These are phyloP conservation scores for Sphaerophoria taeniata DNA, from an alignment of 2,888 invertebrate species.

Conservation along the genomic window DNA sequence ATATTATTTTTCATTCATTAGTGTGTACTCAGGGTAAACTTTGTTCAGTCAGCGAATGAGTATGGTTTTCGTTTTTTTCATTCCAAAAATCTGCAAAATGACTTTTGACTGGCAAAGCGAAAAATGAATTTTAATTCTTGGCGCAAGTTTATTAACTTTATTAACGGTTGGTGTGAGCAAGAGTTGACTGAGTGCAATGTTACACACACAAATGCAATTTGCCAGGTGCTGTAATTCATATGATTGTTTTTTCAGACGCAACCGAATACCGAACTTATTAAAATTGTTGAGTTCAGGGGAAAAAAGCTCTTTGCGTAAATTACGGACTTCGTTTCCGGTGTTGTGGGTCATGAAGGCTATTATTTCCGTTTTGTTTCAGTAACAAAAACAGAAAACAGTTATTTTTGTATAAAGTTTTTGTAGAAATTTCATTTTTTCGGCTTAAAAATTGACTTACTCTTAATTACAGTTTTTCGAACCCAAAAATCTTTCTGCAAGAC, in stretches of 20 bases:
- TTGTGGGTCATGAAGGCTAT: constrained; percentile 33
- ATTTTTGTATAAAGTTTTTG: too few relatives aligned
- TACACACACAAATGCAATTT: too few relatives aligned
- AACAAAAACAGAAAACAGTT: too few relatives aligned
- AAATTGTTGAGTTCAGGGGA: neutral
- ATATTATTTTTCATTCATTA: constrained; percentile 62
- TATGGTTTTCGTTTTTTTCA: constrained; percentile 33
- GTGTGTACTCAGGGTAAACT: constrained; percentile 49
- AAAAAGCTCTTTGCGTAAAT: constrained; percentile 37
- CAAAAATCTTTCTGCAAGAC: too few relatives aligned
- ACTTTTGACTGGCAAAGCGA: constrained; percentile 65
- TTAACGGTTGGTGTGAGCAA: constrained; percentile 52
- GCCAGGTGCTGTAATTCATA: constrained; percentile 41
- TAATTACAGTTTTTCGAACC: too few relatives aligned
- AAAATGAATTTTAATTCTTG: constrained; percentile 50
- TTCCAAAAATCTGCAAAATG: constrained; percentile 26
- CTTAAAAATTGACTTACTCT: too few relatives aligned
- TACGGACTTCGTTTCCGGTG: constrained; percentile 52
- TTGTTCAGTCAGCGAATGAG: constrained; percentile 36
- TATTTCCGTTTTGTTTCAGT: too few relatives aligned
- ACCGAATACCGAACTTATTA: constrained; percentile 7
- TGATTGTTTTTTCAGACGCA: constrained; percentile 53
- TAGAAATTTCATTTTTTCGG: too few relatives aligned
- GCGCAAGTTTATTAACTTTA: constrained; percentile 25
- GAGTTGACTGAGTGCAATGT: neutral